Percentiles rank a stretch among this genome's conserved stretches.
These are phyloP conservation scores for Turdus rufiventris DNA, from an alignment of 2,113 vertebrate genomes.

Conservation along the genomic window DNA sequence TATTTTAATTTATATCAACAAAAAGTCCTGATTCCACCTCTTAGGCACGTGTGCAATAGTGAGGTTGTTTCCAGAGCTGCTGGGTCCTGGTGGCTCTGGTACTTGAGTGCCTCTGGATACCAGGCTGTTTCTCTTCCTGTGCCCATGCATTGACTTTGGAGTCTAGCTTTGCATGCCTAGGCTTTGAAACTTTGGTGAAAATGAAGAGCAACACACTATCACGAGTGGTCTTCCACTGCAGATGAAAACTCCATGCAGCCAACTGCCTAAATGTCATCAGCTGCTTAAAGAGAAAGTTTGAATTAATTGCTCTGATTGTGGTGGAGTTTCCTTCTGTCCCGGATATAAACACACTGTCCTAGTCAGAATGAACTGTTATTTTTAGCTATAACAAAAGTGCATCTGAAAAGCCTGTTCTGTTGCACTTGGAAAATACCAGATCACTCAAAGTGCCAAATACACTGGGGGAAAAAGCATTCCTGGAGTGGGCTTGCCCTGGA, in stretches of 20 bases:
- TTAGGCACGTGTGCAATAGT: background rate
- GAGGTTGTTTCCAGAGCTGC: background rate
- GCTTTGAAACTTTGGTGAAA: background rate
- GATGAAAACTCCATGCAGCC: background rate
- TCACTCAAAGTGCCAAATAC: background rate
- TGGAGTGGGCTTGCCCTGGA: background rate
- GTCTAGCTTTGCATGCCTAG: background rate
- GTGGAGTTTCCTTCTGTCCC: constrained; percentile 5
- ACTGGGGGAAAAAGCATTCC: background rate
- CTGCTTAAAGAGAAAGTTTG: background rate
- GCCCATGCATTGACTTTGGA: background rate
- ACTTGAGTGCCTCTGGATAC: background rate
- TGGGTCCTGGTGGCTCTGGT: rapidly evolving
- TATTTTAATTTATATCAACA: background rate
- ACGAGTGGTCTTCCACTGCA: rapidly evolving
- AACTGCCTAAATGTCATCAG: background rate
- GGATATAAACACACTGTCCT: background rate
- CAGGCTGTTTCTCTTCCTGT: background rate
- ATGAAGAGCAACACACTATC: background rate
- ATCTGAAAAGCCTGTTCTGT: constrained; percentile 12
- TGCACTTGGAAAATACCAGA: constrained; percentile 17
- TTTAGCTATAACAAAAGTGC: constrained; percentile 26
- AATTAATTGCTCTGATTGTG: background rate
- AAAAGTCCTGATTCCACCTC: background rate
- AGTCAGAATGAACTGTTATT: background rate